These are phyloP conservation scores for Pyrrhura leucotis DNA, from an alignment of 2,797 vertebrate species.

Conservation along the genomic window DNA sequence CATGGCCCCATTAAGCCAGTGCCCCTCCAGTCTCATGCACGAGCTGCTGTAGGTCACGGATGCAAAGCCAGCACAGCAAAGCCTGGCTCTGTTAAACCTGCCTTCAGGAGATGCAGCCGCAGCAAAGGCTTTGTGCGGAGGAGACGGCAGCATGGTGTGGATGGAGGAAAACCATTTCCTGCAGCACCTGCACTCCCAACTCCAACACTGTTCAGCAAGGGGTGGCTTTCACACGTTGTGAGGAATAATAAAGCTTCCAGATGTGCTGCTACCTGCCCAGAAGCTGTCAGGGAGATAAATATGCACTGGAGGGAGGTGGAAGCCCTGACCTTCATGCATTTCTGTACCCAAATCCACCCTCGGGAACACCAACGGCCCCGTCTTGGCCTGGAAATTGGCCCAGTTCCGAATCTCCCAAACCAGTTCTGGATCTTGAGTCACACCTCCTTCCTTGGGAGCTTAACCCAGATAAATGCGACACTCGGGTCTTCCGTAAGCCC, in stretches of 20 bases:
- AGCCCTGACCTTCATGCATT: not conserved
- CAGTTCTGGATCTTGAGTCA: not conserved
- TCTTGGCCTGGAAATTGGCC: conserved; percentile 60
- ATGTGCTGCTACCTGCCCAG: not conserved
- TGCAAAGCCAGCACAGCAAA: not conserved
- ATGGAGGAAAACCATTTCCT: not conserved
- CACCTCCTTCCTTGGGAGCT: not conserved
- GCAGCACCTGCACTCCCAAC: not conserved
- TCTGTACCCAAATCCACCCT: not conserved
- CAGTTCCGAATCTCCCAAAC: conserved; percentile 25
- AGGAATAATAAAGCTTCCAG: not conserved
- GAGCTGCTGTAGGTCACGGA: not conserved
- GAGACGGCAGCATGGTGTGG: accelerated
- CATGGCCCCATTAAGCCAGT: accelerated
- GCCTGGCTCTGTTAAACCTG: not conserved
- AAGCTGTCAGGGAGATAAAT: not conserved
- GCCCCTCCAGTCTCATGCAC: not conserved
- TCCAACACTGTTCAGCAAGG: not conserved
- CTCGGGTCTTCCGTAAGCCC: not conserved
- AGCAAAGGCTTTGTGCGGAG: not conserved
- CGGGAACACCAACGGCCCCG: not conserved
- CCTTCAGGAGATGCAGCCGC: not conserved
- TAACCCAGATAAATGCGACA: conserved; percentile 20
- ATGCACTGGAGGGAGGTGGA: not conserved
- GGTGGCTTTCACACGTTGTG: not conserved